Evolutionary conservation across 2,888 invertebrate species (phyloP).

Genomic region (Dendrolimus houi): DNA sequence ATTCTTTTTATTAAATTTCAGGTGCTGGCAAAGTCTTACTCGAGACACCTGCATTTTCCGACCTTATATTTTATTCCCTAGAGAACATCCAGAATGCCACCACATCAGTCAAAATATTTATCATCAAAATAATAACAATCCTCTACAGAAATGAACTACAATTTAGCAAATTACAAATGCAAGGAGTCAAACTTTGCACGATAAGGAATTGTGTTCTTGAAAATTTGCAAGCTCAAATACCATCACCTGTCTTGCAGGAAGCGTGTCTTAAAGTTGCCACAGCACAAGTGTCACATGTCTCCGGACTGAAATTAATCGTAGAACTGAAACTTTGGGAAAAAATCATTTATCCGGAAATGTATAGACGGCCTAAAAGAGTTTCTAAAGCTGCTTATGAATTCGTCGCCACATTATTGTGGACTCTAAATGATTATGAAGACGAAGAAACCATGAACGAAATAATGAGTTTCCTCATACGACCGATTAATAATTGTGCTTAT

Average conservation of each 20-base stretch:
- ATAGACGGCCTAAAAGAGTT: conserved; percentile 12
- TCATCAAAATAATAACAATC: conserved; percentile 22
- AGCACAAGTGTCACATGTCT: conserved; percentile 20
- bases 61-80: conserved; percentile 24
- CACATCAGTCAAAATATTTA: conserved; percentile 22
- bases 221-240: conserved; percentile 10
- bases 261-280: conserved; percentile 20
- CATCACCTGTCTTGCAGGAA: conserved; percentile 15
- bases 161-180: conserved; percentile 26
- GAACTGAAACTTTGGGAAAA: conserved; percentile 21
- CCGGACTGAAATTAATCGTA: conserved; percentile 22
- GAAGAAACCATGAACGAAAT: conserved; percentile 22
- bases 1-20: conserved; percentile 13
- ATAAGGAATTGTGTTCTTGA: conserved; percentile 13
- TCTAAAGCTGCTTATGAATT: conserved; percentile 20
- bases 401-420: conserved; percentile 23
- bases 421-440: conserved; percentile 24
- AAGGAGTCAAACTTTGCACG: conserved; percentile 14
- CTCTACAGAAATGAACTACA: conserved; percentile 31
- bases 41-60: conserved; percentile 28
- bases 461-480: conserved; percentile 19
- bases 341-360: conserved; percentile 14
- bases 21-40: conserved; percentile 24
- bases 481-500: conserved; percentile 20
- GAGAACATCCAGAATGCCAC: conserved; percentile 18